Evolutionary conservation across 2,888 invertebrate species (phyloP).

Genomic region (Parthenolecanium corni): DNA sequence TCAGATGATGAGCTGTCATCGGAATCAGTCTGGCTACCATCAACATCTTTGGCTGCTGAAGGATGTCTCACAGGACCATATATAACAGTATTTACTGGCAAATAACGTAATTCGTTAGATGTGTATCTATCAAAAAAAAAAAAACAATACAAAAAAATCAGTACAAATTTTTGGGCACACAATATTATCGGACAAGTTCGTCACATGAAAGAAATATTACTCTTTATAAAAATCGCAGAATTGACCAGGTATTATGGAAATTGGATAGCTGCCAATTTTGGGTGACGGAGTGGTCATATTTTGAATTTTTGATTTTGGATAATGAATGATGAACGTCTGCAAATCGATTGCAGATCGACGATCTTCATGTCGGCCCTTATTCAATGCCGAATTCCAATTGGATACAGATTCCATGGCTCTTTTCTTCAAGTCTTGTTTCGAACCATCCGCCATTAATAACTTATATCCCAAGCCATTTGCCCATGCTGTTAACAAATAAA

Average conservation of each 20-base stretch:
- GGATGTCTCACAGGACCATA: conserved; percentile 47
- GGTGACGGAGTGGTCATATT: conserved; percentile 44
- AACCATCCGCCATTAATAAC: conserved; percentile 30
- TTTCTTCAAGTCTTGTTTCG: conserved; percentile 33
- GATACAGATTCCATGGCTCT: conserved; percentile 69
- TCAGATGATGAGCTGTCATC: conserved; percentile 42
- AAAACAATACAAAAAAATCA: conserved; percentile 33
- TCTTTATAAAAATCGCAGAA: conserved; percentile 65
- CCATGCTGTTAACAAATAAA: conserved; percentile 14
- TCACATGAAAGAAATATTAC: background rate
- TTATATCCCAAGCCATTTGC: conserved; percentile 26
- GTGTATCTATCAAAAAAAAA: conserved; percentile 49
- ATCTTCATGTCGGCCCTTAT: conserved; percentile 55
- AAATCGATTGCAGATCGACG: conserved; percentile 78
- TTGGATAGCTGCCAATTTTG: conserved; percentile 66
- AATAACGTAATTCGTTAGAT: conserved; percentile 73
- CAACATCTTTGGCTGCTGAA: background rate
- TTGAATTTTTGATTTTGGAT: conserved; percentile 46
- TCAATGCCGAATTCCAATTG: conserved; percentile 79
- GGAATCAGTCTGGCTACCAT: conserved; percentile 42
- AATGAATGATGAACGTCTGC: conserved; percentile 77
- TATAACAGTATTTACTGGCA: conserved; percentile 83
- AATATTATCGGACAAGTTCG: too few species aligned
- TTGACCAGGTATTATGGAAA: conserved; percentile 92
- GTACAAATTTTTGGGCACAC: too few species aligned